These are phyloP conservation scores for Erythrolamprus reginae DNA, from an alignment of 2,113 vertebrate species.

Conservation along the genomic window DNA sequence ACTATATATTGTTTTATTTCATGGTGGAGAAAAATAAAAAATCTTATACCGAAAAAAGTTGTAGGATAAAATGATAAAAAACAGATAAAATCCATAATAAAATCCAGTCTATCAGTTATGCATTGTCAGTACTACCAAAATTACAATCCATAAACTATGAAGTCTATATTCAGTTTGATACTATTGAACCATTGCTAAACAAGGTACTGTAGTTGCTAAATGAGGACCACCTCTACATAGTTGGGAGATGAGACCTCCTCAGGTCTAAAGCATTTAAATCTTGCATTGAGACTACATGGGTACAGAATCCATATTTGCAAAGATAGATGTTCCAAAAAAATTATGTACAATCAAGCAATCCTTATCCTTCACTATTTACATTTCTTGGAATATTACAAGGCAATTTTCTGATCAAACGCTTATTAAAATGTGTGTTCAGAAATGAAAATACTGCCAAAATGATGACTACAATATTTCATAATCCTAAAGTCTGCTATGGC, in stretches of 20 bases:
- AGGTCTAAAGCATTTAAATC: neutral
- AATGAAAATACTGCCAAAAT: neutral
- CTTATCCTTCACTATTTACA: neutral
- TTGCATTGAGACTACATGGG: neutral
- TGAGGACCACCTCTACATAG: neutral
- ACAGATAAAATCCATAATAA: too few species aligned
- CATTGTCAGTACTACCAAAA: too few species aligned
- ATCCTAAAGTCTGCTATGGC: neutral
- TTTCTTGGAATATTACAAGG: neutral
- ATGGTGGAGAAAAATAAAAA: too few species aligned
- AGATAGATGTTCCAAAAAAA: neutral
- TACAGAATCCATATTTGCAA: neutral
- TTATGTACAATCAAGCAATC: neutral
- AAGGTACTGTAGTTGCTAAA: neutral
- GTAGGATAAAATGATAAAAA: too few species aligned
- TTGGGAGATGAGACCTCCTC: neutral
- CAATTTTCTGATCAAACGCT: neutral
- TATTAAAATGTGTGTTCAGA: neutral
- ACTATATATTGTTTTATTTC: too few species aligned
- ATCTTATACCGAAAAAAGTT: too few species aligned
- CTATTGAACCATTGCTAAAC: neutral
- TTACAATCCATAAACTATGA: too few species aligned
- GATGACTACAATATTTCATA: neutral
- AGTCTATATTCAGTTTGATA: too few species aligned
- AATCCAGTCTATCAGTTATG: too few species aligned